A percentile compares a stretch with the other conserved stretches of the same genome.
phyloP scores from a whole-genome alignment of 2,797 vertebrate species.

The Poliocrania exsul region DNA sequence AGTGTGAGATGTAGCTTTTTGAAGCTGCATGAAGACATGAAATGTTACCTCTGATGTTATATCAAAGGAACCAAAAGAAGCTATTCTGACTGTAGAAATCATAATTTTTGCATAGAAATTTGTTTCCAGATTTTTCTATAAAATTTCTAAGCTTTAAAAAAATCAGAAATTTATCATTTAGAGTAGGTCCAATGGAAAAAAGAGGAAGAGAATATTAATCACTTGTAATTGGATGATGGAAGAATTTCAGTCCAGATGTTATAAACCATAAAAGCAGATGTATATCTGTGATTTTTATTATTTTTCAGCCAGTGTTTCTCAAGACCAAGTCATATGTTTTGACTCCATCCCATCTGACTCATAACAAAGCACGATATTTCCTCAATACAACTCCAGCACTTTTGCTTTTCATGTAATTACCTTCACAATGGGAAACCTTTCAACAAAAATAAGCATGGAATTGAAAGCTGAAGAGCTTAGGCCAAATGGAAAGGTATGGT shows the following conservation, averaged over 20 bases:
- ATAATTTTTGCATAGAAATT: not conserved
- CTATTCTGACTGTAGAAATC: not conserved
- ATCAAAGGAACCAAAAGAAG: not conserved
- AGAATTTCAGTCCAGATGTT: not conserved
- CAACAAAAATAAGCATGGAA: not conserved
- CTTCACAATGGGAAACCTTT: not conserved
- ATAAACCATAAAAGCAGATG: not conserved
- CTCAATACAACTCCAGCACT: not conserved
- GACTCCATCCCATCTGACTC: not conserved
- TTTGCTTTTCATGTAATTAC: not conserved
- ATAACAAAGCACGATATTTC: not conserved
- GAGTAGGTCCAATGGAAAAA: not conserved
- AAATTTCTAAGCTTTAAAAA: not conserved
- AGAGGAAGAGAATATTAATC: not conserved
- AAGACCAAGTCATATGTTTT: constrained; percentile 12
- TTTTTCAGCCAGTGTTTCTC: not conserved
- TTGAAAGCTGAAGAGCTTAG: not conserved
- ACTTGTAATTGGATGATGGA: not conserved
- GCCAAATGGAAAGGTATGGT: not conserved
- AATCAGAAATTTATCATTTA: not conserved
- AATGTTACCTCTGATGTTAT: not conserved
- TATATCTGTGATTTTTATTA: not conserved
- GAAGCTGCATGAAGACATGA: not conserved
- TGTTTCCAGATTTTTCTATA: not conserved
- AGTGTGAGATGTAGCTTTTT: not conserved